Evolutionary conservation across 2,888 invertebrate species (phyloP), one percentile per base, ranked within the genome.

Genomic region (Hypomecis punctinalis): DNA sequence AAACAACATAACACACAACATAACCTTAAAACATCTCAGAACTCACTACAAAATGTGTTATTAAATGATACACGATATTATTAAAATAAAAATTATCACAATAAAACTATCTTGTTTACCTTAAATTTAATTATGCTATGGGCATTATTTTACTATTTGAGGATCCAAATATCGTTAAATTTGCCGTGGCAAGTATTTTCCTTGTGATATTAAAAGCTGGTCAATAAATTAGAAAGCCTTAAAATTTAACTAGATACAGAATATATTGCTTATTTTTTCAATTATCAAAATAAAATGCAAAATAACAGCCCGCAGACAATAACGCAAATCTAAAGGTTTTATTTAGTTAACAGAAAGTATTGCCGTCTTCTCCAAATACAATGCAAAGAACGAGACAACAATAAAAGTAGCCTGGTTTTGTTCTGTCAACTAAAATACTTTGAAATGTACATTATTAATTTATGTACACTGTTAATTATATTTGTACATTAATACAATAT

Each of bases 401-500:
- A 48, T 35, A 10, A 0, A 4, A 35, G 35, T 10, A 10, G 35
- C 48, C 48, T 48, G 35, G 3, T 35, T 48, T 46, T 6, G 48
- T 47, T 47, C 9, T 33, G 33, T 48, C 48, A 48, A 9, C 8
- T 35, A 33, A 37, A 49, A 49, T 9, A 4, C 11, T 37, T 49
- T 1, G 11, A 49, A 68, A 65, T 47, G 33, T 7, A 37, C 37
- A 36, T 40, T 23, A 23, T 1, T 52, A 23, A 40, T 72, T 23
- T 75, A 76, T 76, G 73, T 43, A 59, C 37, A 59, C 45, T 52
- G 49, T 58, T 49, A 58, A 43, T 43, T 59, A 53, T 11, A 35
- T 77, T 76, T 81, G 76, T 81, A 80, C 76, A 81, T 73, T 79
- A 58, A 51, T 78, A 77, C 66, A 76, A 73, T 63, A 73, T 66